These are phyloP conservation scores for Echeneis naucrates DNA, from an alignment of 2,797 vertebrate genomes.

Conservation along the genomic window DNA sequence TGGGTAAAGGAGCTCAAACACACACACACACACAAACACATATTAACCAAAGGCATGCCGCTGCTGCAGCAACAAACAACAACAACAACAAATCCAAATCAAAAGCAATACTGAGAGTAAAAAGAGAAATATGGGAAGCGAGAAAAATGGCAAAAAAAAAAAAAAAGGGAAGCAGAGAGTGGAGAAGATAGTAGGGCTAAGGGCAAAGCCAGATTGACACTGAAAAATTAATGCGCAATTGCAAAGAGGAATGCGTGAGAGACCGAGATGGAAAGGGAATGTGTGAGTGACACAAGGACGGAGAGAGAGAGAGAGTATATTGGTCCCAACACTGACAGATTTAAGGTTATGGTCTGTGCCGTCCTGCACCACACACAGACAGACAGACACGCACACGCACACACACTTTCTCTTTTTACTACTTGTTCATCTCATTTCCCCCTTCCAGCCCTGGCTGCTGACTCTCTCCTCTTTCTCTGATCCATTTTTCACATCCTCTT, in stretches of 20 bases:
- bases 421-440: slow-evolving; percentile 51
- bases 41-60: slow-evolving; percentile 53
- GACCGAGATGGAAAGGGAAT: slow-evolving; percentile 61
- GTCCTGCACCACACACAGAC: slow-evolving; percentile 40
- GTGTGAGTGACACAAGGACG: slow-evolving; percentile 72
- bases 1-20: slow-evolving; percentile 50
- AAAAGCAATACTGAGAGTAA: slow-evolving; percentile 36
- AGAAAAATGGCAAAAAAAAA: slow-evolving; percentile 51
- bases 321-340: slow-evolving; percentile 73
- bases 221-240: slow-evolving; percentile 86
- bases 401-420: slow-evolving; percentile 43
- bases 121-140: slow-evolving; percentile 55
- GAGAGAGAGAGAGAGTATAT: slow-evolving; percentile 58
- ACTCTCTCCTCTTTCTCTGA: slow-evolving; percentile 1
- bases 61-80: slow-evolving; percentile 6
- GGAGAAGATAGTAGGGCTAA: slow-evolving; percentile 68
- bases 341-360: slow-evolving; percentile 75
- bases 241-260: slow-evolving; percentile 68
- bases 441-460: slow-evolving; percentile 15
- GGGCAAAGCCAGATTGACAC: slow-evolving; percentile 85
- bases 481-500: slow-evolving; percentile 40
- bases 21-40: slow-evolving; percentile 43
- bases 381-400: no score
- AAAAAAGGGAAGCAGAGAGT: slow-evolving; percentile 50
- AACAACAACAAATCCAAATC: slow-evolving; percentile 53